Evolutionary conservation across 2,113 vertebrate genomes (phyloP).

Genomic region (Cygnus buccinator): DNA sequence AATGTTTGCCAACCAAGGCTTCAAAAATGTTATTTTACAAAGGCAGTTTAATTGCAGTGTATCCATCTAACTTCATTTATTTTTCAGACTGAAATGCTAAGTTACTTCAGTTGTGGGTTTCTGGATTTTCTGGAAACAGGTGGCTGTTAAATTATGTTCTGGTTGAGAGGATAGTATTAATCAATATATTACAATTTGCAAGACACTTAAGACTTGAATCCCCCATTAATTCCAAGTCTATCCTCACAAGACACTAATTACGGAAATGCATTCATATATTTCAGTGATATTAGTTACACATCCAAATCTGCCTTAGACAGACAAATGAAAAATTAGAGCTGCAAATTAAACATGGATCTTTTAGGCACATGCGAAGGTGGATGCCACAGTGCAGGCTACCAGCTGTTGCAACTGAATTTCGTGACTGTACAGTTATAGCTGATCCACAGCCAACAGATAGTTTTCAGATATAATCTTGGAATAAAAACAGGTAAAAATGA

Average conservation of each 20-base stretch:
- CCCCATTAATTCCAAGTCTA: slow-evolving; percentile 29
- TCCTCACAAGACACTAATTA: slow-evolving; percentile 40
- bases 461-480: not conserved
- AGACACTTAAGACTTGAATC: slow-evolving; percentile 12
- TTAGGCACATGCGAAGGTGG: not conserved
- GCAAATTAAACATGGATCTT: not conserved
- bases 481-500: not conserved
- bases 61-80: not conserved
- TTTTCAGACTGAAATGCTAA: not conserved
- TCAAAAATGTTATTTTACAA: not conserved
- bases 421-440: not conserved
- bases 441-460: not conserved
- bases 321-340: slow-evolving; percentile 8
- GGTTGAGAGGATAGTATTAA: slow-evolving; percentile 37
- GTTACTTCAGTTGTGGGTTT: not conserved
- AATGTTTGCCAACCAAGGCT: not conserved
- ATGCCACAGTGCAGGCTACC: not conserved
- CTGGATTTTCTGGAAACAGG: slow-evolving; percentile 28
- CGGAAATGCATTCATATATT: slow-evolving; percentile 47
- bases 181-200: slow-evolving; percentile 44
- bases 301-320: not conserved
- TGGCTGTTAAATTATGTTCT: slow-evolving; percentile 13
- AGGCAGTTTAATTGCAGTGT: not conserved
- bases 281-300: slow-evolving; percentile 33
- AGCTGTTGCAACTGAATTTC: not conserved